Evolutionary conservation across 2,113 vertebrate species (phyloP).

Genomic region (Pedetes capensis): DNA sequence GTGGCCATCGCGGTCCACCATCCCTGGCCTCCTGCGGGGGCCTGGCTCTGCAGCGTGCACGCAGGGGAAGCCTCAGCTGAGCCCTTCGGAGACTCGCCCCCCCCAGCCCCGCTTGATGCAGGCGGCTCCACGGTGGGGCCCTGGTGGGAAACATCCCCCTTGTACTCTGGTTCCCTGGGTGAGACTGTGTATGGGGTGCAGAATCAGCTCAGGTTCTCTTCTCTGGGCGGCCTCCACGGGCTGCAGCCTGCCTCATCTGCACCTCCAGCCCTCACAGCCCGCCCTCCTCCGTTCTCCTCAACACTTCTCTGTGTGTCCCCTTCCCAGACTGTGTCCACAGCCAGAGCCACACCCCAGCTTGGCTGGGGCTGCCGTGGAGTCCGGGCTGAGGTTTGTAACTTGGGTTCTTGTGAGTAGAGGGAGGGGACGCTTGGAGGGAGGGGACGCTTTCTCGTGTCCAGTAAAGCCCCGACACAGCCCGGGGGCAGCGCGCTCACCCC

Average conservation of each 20-base stretch:
- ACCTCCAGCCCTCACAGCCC: background rate
- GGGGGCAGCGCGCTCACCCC: background rate
- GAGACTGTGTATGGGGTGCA: no score
- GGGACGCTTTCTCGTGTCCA: background rate
- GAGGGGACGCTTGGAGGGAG: no score
- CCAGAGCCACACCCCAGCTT: background rate
- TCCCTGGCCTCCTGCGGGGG: background rate
- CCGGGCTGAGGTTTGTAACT: background rate
- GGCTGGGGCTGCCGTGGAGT: accelerated
- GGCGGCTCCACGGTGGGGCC: background rate
- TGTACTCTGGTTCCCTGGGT: background rate
- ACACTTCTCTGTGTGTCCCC: background rate
- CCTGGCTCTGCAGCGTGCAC: accelerated
- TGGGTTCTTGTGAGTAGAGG: no score
- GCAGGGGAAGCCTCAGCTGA: background rate
- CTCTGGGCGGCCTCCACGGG: background rate
- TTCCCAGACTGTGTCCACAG: accelerated
- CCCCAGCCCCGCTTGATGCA: background rate
- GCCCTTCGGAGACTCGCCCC: accelerated
- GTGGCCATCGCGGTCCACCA: background rate
- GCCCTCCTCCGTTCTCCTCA: accelerated
- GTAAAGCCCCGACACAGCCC: background rate
- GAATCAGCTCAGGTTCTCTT: no score
- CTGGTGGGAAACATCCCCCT: background rate
- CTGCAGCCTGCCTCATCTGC: background rate